These are phyloP conservation scores for Oppia nitens DNA, from an alignment of 1,140 invertebrate species.

Conservation along the genomic window DNA sequence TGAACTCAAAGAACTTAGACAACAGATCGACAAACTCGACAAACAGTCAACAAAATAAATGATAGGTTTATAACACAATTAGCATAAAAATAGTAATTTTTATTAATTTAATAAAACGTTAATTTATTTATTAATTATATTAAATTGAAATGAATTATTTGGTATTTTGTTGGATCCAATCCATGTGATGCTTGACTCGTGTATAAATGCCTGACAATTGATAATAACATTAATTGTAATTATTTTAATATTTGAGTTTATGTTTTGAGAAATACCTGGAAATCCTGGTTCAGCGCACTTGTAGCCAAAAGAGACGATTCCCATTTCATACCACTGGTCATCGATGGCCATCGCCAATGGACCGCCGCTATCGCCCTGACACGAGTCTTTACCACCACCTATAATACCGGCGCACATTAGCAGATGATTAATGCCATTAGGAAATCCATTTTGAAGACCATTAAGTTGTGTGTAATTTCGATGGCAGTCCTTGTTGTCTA, in stretches of 20 bases:
- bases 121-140: no score
- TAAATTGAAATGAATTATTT: no score
- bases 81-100: no score
- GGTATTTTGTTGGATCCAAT: no score
- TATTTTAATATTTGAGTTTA: no score
- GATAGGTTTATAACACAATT: no score
- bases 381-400: constrained; percentile 54
- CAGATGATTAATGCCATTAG: constrained; percentile 27
- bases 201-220: no score
- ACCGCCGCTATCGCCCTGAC: constrained; percentile 53
- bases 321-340: constrained; percentile 53
- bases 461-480: neutral
- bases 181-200: no score
- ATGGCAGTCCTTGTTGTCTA: constrained; percentile 3
- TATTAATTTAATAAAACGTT: no score
- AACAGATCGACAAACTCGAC: neutral
- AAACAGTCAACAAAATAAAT: no score
- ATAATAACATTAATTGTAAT: no score
- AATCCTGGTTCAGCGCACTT: constrained; percentile 37
- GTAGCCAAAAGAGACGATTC: constrained; percentile 75
- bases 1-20: constrained; percentile 2
- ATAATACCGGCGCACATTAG: constrained; percentile 59
- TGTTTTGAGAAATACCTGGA: constrained; percentile 29
- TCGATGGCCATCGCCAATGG: constrained; percentile 54
- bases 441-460: neutral